Conservation (phyloP, 2,888 invertebrate genomes). For the Cordylochernes scorpioides region DNA sequence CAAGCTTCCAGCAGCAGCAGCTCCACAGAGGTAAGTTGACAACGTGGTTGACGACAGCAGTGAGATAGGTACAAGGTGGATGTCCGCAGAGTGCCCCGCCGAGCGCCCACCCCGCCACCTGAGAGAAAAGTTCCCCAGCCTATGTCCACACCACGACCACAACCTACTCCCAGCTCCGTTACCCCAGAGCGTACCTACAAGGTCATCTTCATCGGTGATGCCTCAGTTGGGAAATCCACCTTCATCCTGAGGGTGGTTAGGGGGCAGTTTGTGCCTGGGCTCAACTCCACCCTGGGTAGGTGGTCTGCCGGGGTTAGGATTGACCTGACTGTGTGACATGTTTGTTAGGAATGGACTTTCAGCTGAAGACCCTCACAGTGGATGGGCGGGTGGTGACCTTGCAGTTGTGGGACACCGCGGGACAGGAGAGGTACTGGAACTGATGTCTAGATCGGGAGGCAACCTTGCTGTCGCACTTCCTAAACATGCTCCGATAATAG, state of each 20-base stretch:
- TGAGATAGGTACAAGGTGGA: too few relatives aligned
- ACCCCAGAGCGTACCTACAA: conserved; percentile 32
- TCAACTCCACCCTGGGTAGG: conserved; percentile 31
- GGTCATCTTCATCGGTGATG: conserved; percentile 33
- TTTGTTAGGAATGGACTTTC: conserved; percentile 28
- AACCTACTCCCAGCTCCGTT: too few relatives aligned
- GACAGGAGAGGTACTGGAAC: conserved; percentile 28
- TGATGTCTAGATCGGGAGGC: too few relatives aligned
- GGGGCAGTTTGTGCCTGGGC: conserved; percentile 28
- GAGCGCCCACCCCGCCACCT: too few relatives aligned
- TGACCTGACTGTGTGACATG: conserved; percentile 1
- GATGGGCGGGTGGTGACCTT: conserved; percentile 27
- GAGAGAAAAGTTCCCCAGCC: too few relatives aligned
- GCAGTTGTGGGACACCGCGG: conserved; percentile 34
- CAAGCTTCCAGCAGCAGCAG: too few relatives aligned
- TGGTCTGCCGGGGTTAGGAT: background rate
- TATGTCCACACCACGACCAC: too few relatives aligned
- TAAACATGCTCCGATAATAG: too few relatives aligned
- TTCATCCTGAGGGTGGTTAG: conserved; percentile 32
- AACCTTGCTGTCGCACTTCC: too few relatives aligned
- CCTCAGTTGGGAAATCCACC: conserved; percentile 34
- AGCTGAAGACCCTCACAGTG: conserved; percentile 29
- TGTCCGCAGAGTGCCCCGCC: too few relatives aligned
- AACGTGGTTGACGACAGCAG: too few relatives aligned
- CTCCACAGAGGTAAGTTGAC: too few relatives aligned